These are phyloP conservation scores for Parambassis ranga DNA, from an alignment of 2,797 vertebrate genomes.

Conservation along the genomic window DNA sequence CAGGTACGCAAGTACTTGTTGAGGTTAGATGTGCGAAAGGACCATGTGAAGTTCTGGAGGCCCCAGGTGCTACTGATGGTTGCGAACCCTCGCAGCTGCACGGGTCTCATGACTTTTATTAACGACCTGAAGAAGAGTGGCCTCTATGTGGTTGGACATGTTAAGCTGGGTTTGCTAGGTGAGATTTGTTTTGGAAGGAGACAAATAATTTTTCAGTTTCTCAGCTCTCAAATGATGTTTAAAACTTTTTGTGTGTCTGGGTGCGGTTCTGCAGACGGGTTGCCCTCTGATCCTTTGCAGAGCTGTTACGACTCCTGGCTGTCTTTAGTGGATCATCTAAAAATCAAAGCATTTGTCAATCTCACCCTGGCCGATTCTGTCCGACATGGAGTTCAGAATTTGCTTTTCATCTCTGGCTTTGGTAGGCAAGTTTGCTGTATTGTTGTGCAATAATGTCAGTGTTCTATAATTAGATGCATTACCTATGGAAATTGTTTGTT, in stretches of 20 bases:
- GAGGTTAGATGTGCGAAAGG: conserved; percentile 81
- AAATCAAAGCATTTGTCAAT: conserved; percentile 90
- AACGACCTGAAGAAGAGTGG: conserved; percentile 85
- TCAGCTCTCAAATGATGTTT: neutral
- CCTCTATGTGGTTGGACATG: conserved; percentile 82
- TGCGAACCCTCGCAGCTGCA: conserved; percentile 75
- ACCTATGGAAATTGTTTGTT: neutral
- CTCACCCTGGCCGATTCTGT: conserved; percentile 85
- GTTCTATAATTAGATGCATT: neutral
- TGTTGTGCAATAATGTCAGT: neutral
- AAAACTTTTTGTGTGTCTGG: neutral
- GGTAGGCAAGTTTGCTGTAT: conserved; percentile 68
- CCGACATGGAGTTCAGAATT: conserved; percentile 84
- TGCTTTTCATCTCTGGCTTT: conserved; percentile 90
- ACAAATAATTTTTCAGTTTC: too few species aligned
- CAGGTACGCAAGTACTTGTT: conserved; percentile 83
- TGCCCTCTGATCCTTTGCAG: conserved; percentile 86
- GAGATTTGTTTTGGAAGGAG: conserved; percentile 5
- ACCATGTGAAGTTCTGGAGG: conserved; percentile 86
- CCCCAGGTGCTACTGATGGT: conserved; percentile 83
- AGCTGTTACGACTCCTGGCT: conserved; percentile 85
- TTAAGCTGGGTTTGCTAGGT: conserved; percentile 82
- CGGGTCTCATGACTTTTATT: conserved; percentile 77
- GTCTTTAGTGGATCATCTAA: conserved; percentile 87
- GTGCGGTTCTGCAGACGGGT: conserved; percentile 67